Conservation (phyloP, 2,888 invertebrate species). For the Pyrrhia umbra region DNA sequence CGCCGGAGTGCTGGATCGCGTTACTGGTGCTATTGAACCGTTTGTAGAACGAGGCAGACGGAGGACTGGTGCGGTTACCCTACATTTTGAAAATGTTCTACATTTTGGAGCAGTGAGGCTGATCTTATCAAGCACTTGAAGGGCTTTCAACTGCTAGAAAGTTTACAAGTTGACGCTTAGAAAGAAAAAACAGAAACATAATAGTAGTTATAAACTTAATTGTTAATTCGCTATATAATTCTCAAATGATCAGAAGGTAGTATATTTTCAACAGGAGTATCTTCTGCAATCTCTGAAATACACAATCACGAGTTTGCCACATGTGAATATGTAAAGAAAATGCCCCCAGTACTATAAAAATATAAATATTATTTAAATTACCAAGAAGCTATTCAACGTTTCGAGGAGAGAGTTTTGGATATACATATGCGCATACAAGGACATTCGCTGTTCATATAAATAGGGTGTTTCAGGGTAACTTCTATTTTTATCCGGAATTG, state of each 20-base stretch:
- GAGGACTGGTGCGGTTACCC: slow-evolving; percentile 17
- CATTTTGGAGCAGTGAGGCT: slow-evolving; percentile 1
- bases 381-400: not conserved
- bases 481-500: not conserved
- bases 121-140: slow-evolving; percentile 6
- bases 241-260: not conserved
- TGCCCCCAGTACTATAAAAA: not conserved
- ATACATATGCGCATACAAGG: not conserved
- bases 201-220: not conserved
- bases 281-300: not conserved
- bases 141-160: not conserved
- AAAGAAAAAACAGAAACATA: no score
- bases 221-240: not conserved
- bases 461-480: not conserved
- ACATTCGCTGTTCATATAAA: not conserved
- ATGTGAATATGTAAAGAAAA: not conserved
- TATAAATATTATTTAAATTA: not conserved
- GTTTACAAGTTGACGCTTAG: not conserved
- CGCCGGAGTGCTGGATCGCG: slow-evolving; percentile 34
- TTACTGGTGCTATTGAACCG: slow-evolving; percentile 60
- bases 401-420: not conserved
- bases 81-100: slow-evolving; percentile 17
- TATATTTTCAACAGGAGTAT: no score
- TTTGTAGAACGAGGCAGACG: slow-evolving; percentile 59
- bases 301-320: not conserved